Conservation (phyloP, 2,888 invertebrate genomes). For the Catocala sponsa region DNA sequence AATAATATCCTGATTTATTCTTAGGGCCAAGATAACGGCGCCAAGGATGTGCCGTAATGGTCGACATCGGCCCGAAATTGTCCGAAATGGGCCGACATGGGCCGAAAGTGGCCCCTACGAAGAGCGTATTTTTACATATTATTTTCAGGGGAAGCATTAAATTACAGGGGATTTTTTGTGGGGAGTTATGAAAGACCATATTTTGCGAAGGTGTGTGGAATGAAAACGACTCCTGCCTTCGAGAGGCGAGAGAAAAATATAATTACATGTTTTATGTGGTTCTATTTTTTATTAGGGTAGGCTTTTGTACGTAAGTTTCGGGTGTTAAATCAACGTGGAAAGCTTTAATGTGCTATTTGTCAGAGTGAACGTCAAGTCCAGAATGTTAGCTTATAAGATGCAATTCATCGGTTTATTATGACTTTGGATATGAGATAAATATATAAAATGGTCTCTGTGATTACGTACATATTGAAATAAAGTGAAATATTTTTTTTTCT, state of each 20-base stretch:
- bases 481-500: no score
- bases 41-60: slow-evolving; percentile 78
- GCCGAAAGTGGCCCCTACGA: slow-evolving; percentile 69
- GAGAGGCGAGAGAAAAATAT: slow-evolving; percentile 69
- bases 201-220: slow-evolving; percentile 77
- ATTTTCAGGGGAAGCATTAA: slow-evolving; percentile 78
- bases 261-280: slow-evolving; percentile 72
- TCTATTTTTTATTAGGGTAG: slow-evolving; percentile 63
- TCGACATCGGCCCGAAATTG: slow-evolving; percentile 59
- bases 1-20: slow-evolving; percentile 84
- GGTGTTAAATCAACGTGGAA: slow-evolving; percentile 52
- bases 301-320: slow-evolving; percentile 55
- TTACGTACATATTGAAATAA: no score
- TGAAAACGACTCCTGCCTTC: slow-evolving; percentile 72
- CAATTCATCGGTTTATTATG: slow-evolving; percentile 18
- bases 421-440: not conserved
- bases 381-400: slow-evolving; percentile 35
- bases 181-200: slow-evolving; percentile 81
- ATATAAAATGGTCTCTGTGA: no score
- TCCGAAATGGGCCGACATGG: slow-evolving; percentile 72
- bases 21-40: slow-evolving; percentile 76
- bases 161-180: slow-evolving; percentile 77
- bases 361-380: slow-evolving; percentile 41
- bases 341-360: slow-evolving; percentile 54
- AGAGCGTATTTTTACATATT: slow-evolving; percentile 82